Conservation (phyloP, 2,113 vertebrate species). For the Mellivora capensis region DNA sequence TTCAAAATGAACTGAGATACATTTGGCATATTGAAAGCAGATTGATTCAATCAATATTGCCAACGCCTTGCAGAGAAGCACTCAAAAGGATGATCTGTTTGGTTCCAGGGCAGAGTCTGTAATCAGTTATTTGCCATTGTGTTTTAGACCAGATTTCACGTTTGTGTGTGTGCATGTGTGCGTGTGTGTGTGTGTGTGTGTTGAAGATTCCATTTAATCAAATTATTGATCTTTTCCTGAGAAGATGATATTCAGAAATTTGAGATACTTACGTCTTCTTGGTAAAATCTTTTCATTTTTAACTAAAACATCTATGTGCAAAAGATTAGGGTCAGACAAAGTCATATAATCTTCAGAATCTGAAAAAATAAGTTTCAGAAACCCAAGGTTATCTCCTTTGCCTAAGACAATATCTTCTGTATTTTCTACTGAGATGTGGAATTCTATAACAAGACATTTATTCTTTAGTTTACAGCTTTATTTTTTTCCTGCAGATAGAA, state of each 20-base stretch:
- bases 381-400: neutral
- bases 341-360: neutral
- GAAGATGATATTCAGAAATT: neutral
- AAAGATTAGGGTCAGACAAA: neutral
- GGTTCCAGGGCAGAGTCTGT: neutral
- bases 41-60: neutral
- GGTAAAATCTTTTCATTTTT: constrained; percentile 12
- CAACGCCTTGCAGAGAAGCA: neutral
- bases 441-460: neutral
- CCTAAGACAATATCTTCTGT: neutral
- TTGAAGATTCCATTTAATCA: constrained; percentile 29
- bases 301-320: neutral
- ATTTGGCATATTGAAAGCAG: constrained; percentile 18
- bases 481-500: neutral
- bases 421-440: neutral
- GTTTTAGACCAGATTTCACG: neutral
- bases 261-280: neutral
- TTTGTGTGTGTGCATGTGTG: neutral
- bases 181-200: neutral
- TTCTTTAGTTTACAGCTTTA: neutral
- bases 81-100: neutral
- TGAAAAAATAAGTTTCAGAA: neutral
- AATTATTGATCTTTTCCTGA: neutral
- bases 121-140: neutral
- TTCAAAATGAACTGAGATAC: neutral